A percentile compares a stretch with the other conserved stretches of the same genome.
phyloP scores from a whole-genome alignment of 2,888 invertebrate genomes.

The Dryocosmus kuriphilus region DNA sequence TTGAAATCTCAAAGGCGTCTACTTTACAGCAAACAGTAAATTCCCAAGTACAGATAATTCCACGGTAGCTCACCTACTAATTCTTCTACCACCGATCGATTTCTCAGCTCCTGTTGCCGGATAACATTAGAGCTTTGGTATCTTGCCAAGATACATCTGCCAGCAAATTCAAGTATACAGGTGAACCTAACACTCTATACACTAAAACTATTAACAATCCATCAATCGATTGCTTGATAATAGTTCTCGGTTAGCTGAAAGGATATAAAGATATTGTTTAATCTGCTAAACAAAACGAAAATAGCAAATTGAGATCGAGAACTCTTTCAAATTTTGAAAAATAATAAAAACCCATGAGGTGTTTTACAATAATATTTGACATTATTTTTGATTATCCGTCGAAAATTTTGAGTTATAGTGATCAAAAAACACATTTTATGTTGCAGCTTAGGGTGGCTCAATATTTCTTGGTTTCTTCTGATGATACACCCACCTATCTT shows the following conservation, averaged over 20 bases:
- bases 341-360: too few species aligned
- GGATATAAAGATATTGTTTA: not conserved
- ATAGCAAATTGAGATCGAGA: not conserved
- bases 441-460: too few species aligned
- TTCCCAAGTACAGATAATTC: constrained; percentile 66
- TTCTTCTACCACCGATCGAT: constrained; percentile 51
- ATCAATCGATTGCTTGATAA: not conserved
- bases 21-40: constrained; percentile 59
- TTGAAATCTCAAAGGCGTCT: constrained; percentile 43
- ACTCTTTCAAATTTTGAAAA: not conserved
- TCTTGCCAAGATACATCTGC: constrained; percentile 71
- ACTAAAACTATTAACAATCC: constrained; percentile 8
- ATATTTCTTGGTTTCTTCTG: too few species aligned
- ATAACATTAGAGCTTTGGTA: constrained; percentile 71
- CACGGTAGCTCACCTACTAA: constrained; percentile 54
- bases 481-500: too few species aligned
- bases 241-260: not conserved
- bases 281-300: not conserved
- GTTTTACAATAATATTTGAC: too few species aligned
- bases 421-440: too few species aligned
- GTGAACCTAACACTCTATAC: not conserved
- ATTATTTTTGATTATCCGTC: too few species aligned
- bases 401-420: too few species aligned
- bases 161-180: constrained; percentile 48
- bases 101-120: constrained; percentile 64